Conservation (phyloP, 2,888 invertebrate genomes). For the Thera britannica region DNA sequence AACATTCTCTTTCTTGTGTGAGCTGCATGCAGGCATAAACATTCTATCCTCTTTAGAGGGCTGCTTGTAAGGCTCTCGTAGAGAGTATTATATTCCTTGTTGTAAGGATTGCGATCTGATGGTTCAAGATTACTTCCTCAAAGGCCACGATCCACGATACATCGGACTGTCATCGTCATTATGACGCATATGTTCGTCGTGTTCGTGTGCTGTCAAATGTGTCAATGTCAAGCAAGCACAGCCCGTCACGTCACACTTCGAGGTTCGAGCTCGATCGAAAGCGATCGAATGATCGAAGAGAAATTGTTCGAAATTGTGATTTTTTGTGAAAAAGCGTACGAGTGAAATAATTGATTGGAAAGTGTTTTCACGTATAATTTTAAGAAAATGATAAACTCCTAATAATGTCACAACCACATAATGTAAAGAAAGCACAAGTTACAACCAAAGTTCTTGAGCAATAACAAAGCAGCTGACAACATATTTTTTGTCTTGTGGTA, state of each 20-base stretch:
- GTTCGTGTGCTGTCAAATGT: slow-evolving; percentile 59
- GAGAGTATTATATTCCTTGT: no score
- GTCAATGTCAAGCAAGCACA: slow-evolving; percentile 25
- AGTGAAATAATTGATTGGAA: slow-evolving; percentile 19
- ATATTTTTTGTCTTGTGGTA: slow-evolving; percentile 37
- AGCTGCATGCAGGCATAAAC: no score
- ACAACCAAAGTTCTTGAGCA: slow-evolving; percentile 33
- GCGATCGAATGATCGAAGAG: no score
- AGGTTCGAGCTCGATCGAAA: no score
- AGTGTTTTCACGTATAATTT: slow-evolving; percentile 7
- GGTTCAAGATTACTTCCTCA: no score
- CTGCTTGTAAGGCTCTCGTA: no score
- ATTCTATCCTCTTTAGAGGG: no score
- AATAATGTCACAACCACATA: slow-evolving; percentile 51
- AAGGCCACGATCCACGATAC: no score
- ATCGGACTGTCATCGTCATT: no score
- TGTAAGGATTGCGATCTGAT: no score
- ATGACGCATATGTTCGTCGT: slow-evolving; percentile 56
- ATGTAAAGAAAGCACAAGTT: slow-evolving; percentile 19
- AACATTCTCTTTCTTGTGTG: no score
- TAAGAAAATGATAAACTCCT: slow-evolving; percentile 21
- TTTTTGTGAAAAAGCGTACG: slow-evolving; percentile 15
- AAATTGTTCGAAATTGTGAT: slow-evolving; percentile 6
- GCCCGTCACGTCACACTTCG: no score
- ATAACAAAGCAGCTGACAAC: slow-evolving; percentile 54